Base-by-base conservation (phyloP, 2,797 vertebrate species). In the Ispidina lecontei region DNA sequence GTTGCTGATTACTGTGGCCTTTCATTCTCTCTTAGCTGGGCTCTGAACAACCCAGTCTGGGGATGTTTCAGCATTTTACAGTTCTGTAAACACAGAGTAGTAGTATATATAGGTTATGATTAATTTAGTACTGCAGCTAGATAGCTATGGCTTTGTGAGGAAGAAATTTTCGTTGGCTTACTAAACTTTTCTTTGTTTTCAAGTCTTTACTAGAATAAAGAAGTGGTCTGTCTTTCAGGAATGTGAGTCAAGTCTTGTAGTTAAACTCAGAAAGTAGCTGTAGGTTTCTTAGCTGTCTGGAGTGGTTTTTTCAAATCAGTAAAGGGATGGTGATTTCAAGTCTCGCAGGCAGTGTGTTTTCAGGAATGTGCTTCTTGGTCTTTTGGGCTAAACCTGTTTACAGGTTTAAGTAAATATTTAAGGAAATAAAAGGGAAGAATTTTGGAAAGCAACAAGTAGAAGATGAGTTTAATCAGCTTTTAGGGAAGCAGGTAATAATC, bases 401-500 rank as follows among this genome's bases (percentile, higher is more conserved):
- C 52, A 39, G 37, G 37, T 39, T 39, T 39, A 39, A 39, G 37
- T 14, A 14, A 39, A 39, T 39, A 39, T 39, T 39, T 67, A 60
- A 60, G 22, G 43, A 46, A 2, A 0, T 69, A 71, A 86, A 84
- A 87, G 7, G 13, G 41, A 59, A 72, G 22, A 64, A 76, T 82
- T 90, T 82, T 63, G 68, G 51, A 65, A 67, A 63, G 37, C 9
- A 82, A 29, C 31, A 68, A 72, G n/a, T 35, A 51, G 54, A 73
- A 88, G 88, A 93, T 73, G 17, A 77, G 72, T 86, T 63, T 71
- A 85, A 77, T 87, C 60, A 77, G 70, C 76, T 93, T 29, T 79
- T 92, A 77, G 51, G 74, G 41, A 79, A 58, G 47, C 46, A 68
- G 49, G 12, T 91, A 87, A 43, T 93, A 91, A 96, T 90, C n/a